phyloP scores from a whole-genome alignment of 2,113 vertebrate species.

The Microcebus jonahi region DNA sequence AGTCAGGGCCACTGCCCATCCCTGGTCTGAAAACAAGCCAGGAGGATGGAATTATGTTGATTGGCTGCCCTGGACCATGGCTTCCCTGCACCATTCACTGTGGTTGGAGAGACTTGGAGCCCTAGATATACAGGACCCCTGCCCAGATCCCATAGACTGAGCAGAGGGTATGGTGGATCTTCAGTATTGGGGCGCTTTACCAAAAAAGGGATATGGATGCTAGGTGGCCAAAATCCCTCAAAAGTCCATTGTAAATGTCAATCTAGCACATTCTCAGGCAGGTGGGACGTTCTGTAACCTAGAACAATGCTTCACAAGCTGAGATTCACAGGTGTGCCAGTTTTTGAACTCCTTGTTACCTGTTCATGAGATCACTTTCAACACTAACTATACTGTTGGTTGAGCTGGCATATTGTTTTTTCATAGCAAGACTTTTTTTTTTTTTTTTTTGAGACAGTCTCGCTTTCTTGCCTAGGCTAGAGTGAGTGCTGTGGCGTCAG shows the following conservation, averaged over 20 bases:
- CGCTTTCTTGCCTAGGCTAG: too few species aligned
- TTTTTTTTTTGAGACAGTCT: too few species aligned
- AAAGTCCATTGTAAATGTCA: background rate
- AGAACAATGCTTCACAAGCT: background rate
- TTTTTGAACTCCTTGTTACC: background rate
- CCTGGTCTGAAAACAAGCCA: background rate
- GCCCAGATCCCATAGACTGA: background rate
- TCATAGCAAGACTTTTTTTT: background rate
- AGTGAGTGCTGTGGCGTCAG: too few species aligned
- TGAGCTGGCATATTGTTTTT: background rate
- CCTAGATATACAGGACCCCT: background rate
- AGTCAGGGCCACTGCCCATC: background rate
- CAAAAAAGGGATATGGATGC: background rate
- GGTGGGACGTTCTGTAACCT: background rate
- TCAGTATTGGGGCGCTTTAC: background rate
- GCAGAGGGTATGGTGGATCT: background rate
- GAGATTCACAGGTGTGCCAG: too few species aligned
- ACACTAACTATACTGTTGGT: background rate
- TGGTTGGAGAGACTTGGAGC: background rate
- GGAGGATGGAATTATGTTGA: background rate
- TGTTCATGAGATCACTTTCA: background rate
- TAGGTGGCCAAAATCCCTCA: background rate
- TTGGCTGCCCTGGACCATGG: background rate
- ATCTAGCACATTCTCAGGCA: background rate
- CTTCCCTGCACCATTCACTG: background rate